Base-by-base conservation (phyloP, 2,797 vertebrate species). In the Knipowitschia caucasica region DNA sequence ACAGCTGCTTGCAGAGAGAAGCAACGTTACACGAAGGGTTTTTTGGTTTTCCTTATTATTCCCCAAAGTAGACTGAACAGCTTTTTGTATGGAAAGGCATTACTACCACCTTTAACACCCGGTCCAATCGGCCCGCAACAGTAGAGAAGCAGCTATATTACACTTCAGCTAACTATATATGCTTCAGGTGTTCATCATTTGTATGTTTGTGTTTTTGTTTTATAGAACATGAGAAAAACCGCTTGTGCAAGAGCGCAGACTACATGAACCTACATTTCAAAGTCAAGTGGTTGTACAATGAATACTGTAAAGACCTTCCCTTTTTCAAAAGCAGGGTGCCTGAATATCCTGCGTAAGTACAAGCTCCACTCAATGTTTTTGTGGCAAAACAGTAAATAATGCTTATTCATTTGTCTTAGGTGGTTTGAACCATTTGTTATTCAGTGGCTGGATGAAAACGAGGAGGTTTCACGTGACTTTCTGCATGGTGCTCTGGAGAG, bases 231-330 rank as follows among this genome's bases (percentile, higher is more conserved):
- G 97, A 99, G 73, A 99, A 96, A 74, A 96, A 99, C 52, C 93
- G 96, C 1, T 75, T 99, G 58, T 99, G 96, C 82, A 99, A 99
- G 86, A 99, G 96, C 0, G 96, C 97, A 0, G 97, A 99, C 84
- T 99, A 99, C 86, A 99, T 99, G 97, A 99, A 99, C 86, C 91
- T 99, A 67, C 97, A 99, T 88, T 99, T 99, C 85, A 99, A 99
- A 85, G 97, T 99, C 55, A 99, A 98, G 86, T 99, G 97, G 97
- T 84, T 99, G 1, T 99, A 97, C 87, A 99, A 99, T 0, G 97
- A 99, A 75, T 99, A 99, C 3, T 96, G 98, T 86, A 92, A 94
- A 0, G 97, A 99, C 64, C 89, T 99, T 69, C 93, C 96, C 6
- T 90, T 95, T 82, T 98, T 98, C 86, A 96, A 95, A 88, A 95